Evolutionary conservation across 2,113 vertebrate genomes (phyloP).

Genomic region (Urocynchramus pylzowi): DNA sequence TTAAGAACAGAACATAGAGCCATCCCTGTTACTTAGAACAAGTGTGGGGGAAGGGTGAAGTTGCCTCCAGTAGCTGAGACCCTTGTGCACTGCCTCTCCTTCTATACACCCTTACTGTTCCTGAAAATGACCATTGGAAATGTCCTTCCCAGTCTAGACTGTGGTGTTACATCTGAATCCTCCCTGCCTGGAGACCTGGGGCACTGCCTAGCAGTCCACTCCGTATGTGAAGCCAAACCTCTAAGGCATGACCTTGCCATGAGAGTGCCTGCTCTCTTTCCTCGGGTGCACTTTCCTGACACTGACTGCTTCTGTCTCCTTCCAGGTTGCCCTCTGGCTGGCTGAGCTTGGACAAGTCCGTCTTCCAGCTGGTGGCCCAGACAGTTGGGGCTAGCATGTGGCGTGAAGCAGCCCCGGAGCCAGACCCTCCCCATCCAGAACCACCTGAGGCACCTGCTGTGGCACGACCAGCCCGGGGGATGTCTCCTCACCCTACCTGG

Average conservation of each 20-base stretch:
- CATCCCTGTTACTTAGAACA: background rate
- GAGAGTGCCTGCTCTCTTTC: background rate
- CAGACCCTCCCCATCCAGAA: background rate
- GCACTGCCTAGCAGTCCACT: background rate
- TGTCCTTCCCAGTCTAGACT: background rate
- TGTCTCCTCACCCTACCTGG: constrained; percentile 49
- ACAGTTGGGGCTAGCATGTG: constrained; percentile 79
- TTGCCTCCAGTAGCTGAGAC: background rate
- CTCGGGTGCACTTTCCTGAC: fast-evolving
- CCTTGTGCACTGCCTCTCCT: background rate
- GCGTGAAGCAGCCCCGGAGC: constrained; percentile 66
- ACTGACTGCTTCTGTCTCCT: background rate
- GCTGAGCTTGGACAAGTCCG: constrained; percentile 86
- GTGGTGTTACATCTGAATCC: background rate
- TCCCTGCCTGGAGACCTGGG: fast-evolving
- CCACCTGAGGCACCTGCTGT: background rate
- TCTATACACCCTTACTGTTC: background rate
- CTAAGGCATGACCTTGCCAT: background rate
- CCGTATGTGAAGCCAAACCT: background rate
- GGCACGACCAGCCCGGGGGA: background rate
- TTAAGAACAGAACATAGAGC: background rate
- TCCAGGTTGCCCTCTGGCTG: constrained; percentile 89
- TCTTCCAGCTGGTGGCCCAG: constrained; percentile 87
- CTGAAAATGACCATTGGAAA: background rate
- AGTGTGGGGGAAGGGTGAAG: background rate